These are phyloP conservation scores for Erpetoichthys calabaricus DNA, from an alignment of 2,797 vertebrate species.

Conservation along the genomic window DNA sequence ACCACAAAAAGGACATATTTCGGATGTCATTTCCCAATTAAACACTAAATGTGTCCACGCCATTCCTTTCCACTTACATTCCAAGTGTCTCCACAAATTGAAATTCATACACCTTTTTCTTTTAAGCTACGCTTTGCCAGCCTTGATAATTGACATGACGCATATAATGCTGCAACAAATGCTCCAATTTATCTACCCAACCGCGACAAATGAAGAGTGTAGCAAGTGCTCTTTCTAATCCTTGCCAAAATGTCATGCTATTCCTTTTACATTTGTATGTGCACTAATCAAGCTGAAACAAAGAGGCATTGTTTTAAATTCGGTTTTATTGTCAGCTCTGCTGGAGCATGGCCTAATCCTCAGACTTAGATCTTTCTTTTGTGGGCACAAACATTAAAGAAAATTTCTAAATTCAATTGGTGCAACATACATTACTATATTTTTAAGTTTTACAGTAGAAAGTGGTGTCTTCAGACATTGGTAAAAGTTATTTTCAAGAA, in stretches of 20 bases:
- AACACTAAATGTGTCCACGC: too few species aligned
- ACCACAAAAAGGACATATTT: too few species aligned
- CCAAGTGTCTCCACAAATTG: too few species aligned
- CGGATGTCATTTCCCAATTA: too few species aligned
- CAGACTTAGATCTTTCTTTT: too few species aligned
- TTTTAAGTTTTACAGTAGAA: too few species aligned
- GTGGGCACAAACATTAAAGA: too few species aligned
- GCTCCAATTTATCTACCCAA: conserved; percentile 58
- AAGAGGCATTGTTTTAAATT: conserved; percentile 39
- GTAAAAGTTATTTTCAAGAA: too few species aligned
- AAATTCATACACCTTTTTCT: conserved; percentile 23
- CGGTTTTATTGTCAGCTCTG: conserved; percentile 33
- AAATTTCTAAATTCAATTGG: too few species aligned
- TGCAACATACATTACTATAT: too few species aligned
- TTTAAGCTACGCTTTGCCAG: conserved; percentile 40
- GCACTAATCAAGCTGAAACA: conserved; percentile 44
- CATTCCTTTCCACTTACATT: too few species aligned
- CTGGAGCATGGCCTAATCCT: conserved; percentile 33
- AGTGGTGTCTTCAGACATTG: too few species aligned
- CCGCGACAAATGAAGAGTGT: conserved; percentile 50
- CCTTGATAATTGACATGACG: conserved; percentile 52
- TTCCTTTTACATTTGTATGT: conserved; percentile 27
- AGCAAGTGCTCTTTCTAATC: conserved; percentile 34
- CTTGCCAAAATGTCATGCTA: conserved; percentile 18
- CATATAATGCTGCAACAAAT: conserved; percentile 52